Percentiles rank a stretch among this genome's conserved stretches.
Evolutionary conservation across 2,797 vertebrate genomes (phyloP).

Genomic region (Liparis tanakae): DNA sequence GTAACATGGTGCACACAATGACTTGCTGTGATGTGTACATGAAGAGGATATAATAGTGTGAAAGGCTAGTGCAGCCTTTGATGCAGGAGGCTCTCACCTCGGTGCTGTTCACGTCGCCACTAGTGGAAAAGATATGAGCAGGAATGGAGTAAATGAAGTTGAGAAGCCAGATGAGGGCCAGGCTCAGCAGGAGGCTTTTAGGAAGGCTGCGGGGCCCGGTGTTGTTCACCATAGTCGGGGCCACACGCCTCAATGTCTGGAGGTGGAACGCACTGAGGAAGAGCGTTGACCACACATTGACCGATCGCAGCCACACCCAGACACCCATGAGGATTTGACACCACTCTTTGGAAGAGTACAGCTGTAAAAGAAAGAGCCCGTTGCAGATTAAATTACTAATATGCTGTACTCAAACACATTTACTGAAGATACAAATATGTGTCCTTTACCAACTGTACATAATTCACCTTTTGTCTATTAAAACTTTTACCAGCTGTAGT

Average conservation of each 20-base stretch:
- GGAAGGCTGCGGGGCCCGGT: conserved; percentile 44
- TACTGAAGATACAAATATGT: neutral
- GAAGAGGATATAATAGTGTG: neutral
- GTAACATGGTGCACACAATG: neutral
- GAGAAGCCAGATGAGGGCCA: conserved; percentile 80
- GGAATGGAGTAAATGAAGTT: conserved; percentile 84
- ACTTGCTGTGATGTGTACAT: neutral
- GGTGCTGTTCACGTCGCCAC: conserved; percentile 77
- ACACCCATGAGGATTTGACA: conserved; percentile 85
- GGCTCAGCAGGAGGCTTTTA: conserved; percentile 58
- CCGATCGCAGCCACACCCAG: conserved; percentile 86
- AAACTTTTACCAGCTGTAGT: neutral
- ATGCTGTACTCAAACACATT: neutral
- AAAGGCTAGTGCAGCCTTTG: neutral
- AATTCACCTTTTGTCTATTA: neutral
- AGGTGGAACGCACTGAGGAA: conserved; percentile 85
- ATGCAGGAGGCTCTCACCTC: conserved; percentile 69
- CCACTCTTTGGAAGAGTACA: conserved; percentile 75
- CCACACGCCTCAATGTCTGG: conserved; percentile 79
- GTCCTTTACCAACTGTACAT: neutral
- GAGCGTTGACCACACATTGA: conserved; percentile 86
- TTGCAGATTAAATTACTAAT: neutral
- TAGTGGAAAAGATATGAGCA: conserved; percentile 81
- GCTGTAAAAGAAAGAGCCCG: conserved; percentile 37
- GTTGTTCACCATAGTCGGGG: conserved; percentile 42